phyloP scores from a whole-genome alignment of 1,140 invertebrate species.

The Plutomurus gul region DNA sequence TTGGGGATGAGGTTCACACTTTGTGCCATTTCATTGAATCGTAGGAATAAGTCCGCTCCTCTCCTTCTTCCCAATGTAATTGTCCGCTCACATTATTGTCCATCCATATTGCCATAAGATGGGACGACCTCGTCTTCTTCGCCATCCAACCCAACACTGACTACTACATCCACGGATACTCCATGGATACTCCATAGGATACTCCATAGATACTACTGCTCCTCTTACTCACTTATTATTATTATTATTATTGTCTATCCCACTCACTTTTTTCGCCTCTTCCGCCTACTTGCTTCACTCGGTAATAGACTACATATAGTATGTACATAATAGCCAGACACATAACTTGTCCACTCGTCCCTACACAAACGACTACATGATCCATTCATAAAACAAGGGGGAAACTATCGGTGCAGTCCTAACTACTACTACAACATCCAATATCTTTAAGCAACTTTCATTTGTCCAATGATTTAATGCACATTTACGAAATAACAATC shows the following conservation, averaged over 20 bases:
- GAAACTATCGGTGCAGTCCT: slow-evolving; percentile 10
- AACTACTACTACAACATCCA: neutral
- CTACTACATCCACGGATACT: too few relatives aligned
- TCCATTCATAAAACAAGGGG: slow-evolving; percentile 2
- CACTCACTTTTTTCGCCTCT: slow-evolving; percentile 12
- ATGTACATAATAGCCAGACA: neutral
- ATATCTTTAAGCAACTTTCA: slow-evolving; percentile 13
- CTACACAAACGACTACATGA: neutral
- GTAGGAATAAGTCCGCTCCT: neutral
- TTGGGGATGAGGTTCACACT: slow-evolving; percentile 29
- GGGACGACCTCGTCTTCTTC: slow-evolving; percentile 15
- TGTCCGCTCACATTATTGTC: slow-evolving; percentile 43
- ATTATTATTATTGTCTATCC: slow-evolving; percentile 28
- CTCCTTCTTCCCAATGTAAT: slow-evolving; percentile 42
- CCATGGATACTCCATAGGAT: too few relatives aligned
- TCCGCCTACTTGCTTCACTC: slow-evolving; percentile 2
- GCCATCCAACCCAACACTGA: neutral
- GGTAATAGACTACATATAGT: neutral
- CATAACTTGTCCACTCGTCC: neutral
- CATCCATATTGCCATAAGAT: slow-evolving; percentile 35
- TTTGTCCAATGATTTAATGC: too few relatives aligned
- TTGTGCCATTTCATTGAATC: neutral
- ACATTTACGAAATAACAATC: too few relatives aligned
- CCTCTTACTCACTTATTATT: slow-evolving; percentile 10
- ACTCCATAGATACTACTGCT: too few relatives aligned